phyloP scores from a whole-genome alignment of 2,797 vertebrate genomes.

The Ptychobarbus kaznakovi region DNA sequence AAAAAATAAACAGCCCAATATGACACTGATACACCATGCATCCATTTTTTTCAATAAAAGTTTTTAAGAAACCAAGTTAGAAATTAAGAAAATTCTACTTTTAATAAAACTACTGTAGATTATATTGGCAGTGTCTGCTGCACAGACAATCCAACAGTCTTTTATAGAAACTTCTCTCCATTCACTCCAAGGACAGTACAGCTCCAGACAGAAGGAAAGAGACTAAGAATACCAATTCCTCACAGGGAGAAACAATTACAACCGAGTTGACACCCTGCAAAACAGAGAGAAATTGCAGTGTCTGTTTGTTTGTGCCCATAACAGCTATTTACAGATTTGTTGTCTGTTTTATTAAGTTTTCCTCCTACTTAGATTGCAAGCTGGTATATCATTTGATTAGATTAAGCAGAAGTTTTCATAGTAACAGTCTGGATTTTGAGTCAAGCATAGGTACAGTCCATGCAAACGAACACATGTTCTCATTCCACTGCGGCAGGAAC shows the following conservation, averaged over 20 bases:
- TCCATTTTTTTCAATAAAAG: too few species aligned
- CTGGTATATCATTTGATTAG: neutral
- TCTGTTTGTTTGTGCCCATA: neutral
- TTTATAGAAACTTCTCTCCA: neutral
- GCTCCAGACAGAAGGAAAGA: constrained; percentile 18
- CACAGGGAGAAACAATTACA: constrained; percentile 14
- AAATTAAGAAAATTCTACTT: neutral
- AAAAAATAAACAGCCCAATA: neutral
- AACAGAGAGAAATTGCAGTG: neutral
- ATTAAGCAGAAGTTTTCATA: constrained; percentile 1
- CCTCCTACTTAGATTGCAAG: neutral
- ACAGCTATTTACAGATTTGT: neutral
- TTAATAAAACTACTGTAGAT: neutral
- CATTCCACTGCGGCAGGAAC: neutral
- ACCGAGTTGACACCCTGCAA: neutral
- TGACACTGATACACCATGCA: too few species aligned
- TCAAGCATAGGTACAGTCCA: neutral
- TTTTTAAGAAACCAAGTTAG: neutral
- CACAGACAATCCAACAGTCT: constrained; percentile 5
- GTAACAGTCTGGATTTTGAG: neutral
- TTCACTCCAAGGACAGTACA: constrained; percentile 7
- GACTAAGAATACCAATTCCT: constrained; percentile 22
- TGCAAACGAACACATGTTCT: neutral
- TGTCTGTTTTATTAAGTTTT: constrained; percentile 18
- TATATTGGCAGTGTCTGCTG: neutral